A percentile compares a stretch with the other conserved stretches of the same genome.
Evolutionary conservation across 2,888 invertebrate species (phyloP).

Genomic region (Theretra japonica): DNA sequence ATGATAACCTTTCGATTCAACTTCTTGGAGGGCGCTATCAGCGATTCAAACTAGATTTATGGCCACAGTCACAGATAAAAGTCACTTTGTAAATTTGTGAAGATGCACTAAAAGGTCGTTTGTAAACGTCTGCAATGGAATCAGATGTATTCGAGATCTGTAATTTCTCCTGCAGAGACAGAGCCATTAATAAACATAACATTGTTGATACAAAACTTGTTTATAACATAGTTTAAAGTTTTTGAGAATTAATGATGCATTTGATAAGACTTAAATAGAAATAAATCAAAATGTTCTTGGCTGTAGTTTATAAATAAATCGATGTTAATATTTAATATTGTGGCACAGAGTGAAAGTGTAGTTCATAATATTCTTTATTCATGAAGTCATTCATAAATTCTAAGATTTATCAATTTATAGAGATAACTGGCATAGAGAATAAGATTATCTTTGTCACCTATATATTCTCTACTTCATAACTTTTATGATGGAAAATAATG

Average conservation of each 20-base stretch:
- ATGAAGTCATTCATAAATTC: too few species aligned
- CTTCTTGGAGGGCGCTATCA: not conserved
- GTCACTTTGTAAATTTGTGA: not conserved
- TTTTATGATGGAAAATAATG: not conserved
- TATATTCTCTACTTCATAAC: not conserved
- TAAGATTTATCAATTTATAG: too few species aligned
- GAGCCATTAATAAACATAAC: not conserved
- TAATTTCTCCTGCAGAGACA: not conserved
- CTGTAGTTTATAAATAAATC: too few species aligned
- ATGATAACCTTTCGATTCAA: slow-evolving; percentile 7
- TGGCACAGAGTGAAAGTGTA: too few species aligned
- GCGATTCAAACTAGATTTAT: not conserved
- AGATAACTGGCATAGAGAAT: too few species aligned
- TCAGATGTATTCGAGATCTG: not conserved
- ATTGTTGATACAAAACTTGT: not conserved
- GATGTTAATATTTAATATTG: too few species aligned
- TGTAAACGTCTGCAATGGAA: not conserved
- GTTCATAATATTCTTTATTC: too few species aligned
- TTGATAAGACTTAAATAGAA: not conserved
- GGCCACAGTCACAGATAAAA: not conserved
- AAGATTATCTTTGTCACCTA: too few species aligned
- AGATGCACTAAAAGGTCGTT: slow-evolving; percentile 2
- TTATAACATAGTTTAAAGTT: not conserved
- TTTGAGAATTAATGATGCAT: not conserved
- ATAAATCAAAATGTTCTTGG: not conserved